Base-by-base conservation (phyloP, 2,113 vertebrate species). In the Procavia capensis region DNA sequence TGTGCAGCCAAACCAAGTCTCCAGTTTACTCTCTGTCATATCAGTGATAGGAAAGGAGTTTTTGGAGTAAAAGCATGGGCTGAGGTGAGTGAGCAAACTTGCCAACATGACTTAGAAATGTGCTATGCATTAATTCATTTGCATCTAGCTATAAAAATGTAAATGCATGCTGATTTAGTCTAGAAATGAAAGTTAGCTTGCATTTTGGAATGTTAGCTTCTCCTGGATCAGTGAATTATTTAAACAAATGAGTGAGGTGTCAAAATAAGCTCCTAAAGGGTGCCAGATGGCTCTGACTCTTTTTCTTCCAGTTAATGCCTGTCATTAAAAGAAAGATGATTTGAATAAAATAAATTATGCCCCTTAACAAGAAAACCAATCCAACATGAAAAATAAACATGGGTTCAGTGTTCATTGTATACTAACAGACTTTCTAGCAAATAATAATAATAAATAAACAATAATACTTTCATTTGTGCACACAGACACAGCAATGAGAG, bases 211-310 rank as follows among this genome's bases (percentile, higher is more conserved):
- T 3, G 6, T 36, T 79, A 70, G 6, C 82, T 97, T 95, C 19
- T 85, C 74, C 43, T 94, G 36, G 43, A 96, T 96, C 85, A 87
- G 10, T 43, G 63, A 78, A 41, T 93, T 96, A 91, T 95, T 97
- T 95, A 68, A 89, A 93, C 72, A 97, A 96, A 76, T 81, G 24
- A 96, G 45, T 47, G 20, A 91, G 50, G 45, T 91, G 74, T 95
- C 84, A 98, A 98, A 96, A 93, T 68, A 96, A 94, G 47, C 57
- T 76, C 25, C 29, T 84, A 45, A 61, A 82, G 61, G 63, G 95
- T 96, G 39, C 92, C 96, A 98, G 70, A 75, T 96, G 87, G 92
- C 19, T 39, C 47, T 27, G 54, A 83, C 39, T 78, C 70, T 94
- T 86, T 29, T 85, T 94, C 91, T 96, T 90, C 78, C 85, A 89